A percentile compares a stretch with the other conserved stretches of the same genome.
phyloP scores from a whole-genome alignment of 2,888 invertebrate species.

The Agrenia bidenticulata region DNA sequence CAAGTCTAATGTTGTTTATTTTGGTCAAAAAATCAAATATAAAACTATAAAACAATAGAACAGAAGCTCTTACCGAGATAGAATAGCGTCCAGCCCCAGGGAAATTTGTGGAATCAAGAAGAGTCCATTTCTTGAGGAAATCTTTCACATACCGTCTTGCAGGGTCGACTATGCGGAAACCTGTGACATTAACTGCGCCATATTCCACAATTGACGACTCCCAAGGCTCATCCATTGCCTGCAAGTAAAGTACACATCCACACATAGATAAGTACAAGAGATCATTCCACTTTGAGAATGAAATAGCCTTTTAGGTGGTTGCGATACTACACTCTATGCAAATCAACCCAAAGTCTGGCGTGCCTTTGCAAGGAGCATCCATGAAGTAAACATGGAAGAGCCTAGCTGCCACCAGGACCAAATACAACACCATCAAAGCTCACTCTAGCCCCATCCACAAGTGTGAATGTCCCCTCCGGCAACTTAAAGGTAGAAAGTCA shows the following conservation, averaged over 20 bases:
- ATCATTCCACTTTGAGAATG: background rate
- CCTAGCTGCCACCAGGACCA: too few relatives aligned
- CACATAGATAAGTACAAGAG: slow-evolving; percentile 6
- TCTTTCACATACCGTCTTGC: slow-evolving; percentile 78
- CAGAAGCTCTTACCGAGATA: slow-evolving; percentile 69
- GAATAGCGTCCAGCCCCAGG: slow-evolving; percentile 73
- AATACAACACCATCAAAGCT: too few relatives aligned
- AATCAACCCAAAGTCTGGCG: too few relatives aligned
- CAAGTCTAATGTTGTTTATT: background rate
- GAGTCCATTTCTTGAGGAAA: slow-evolving; percentile 83
- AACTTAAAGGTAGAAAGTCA: too few relatives aligned
- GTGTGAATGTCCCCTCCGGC: too few relatives aligned
- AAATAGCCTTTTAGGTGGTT: too few relatives aligned
- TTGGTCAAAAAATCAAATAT: background rate
- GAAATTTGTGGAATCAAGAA: slow-evolving; percentile 71
- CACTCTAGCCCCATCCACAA: too few relatives aligned
- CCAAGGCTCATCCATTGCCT: slow-evolving; percentile 97
- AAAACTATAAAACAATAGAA: background rate
- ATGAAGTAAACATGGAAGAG: too few relatives aligned
- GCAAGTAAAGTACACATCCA: slow-evolving; percentile 47
- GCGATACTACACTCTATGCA: too few relatives aligned
- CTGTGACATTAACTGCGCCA: slow-evolving; percentile 97
- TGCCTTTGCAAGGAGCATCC: too few relatives aligned
- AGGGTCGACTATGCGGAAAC: slow-evolving; percentile 90
- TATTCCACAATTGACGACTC: slow-evolving; percentile 92